A percentile compares a stretch with the other conserved stretches of the same genome.
These are phyloP conservation scores for Trichogramma evanescens DNA, from an alignment of 2,888 invertebrate genomes.

Conservation along the genomic window DNA sequence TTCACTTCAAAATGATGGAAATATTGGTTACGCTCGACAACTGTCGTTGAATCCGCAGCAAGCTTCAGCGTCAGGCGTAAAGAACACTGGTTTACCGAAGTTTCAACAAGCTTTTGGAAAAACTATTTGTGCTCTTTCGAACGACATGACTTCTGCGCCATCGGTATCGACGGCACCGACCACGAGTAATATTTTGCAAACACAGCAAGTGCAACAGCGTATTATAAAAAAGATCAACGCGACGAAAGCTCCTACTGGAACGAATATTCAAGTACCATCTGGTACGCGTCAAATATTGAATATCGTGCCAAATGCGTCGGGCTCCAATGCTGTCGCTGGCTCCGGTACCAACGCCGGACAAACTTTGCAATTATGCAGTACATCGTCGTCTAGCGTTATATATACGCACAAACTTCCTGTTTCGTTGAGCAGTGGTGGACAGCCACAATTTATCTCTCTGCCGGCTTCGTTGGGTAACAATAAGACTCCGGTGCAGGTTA, in stretches of 20 bases:
- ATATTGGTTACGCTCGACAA: slow-evolving; percentile 33
- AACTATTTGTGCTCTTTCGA: slow-evolving; percentile 51
- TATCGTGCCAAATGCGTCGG: slow-evolving; percentile 38
- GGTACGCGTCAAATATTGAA: slow-evolving; percentile 38
- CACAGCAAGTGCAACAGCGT: too few species aligned
- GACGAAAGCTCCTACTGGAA: slow-evolving; percentile 1
- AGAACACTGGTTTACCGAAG: slow-evolving; percentile 56
- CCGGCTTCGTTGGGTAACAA: slow-evolving; percentile 36
- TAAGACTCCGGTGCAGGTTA: slow-evolving; percentile 38
- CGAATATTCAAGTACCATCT: slow-evolving; percentile 30
- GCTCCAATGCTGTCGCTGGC: slow-evolving; percentile 15
- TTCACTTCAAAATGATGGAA: slow-evolving; percentile 35
- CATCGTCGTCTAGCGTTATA: slow-evolving; percentile 59
- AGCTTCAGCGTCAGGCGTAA: neutral
- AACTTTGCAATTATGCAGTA: slow-evolving; percentile 36
- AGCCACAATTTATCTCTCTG: slow-evolving; percentile 41
- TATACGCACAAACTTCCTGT: slow-evolving; percentile 68
- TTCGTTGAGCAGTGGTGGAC: slow-evolving; percentile 34
- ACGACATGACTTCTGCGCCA: slow-evolving; percentile 32
- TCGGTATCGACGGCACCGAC: slow-evolving; percentile 25
- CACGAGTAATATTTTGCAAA: neutral
- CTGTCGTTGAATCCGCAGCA: slow-evolving; percentile 25
- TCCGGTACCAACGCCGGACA: slow-evolving; percentile 27
- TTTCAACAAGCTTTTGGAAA: slow-evolving; percentile 76
- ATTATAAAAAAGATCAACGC: too few species aligned